These are phyloP conservation scores for Agriotes lineatus DNA, from an alignment of 2,888 invertebrate species.

Conservation along the genomic window DNA sequence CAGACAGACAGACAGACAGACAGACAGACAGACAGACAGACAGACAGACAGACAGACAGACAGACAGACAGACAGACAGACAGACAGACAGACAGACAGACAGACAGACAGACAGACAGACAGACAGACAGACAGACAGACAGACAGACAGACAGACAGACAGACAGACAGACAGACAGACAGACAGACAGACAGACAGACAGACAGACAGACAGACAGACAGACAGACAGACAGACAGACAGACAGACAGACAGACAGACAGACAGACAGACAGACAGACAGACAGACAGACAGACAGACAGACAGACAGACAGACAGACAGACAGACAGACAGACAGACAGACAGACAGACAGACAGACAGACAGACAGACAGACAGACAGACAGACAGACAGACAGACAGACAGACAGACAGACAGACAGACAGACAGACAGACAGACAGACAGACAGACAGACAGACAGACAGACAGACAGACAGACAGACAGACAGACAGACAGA, in stretches of 20 bases:
- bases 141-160: slow-evolving; percentile 7
- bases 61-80: slow-evolving; percentile 7
- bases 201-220: slow-evolving; percentile 7
- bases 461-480: slow-evolving; percentile 7
- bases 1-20: slow-evolving; percentile 7
- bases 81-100: slow-evolving; percentile 7
- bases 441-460: slow-evolving; percentile 5
- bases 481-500: slow-evolving; percentile 7
- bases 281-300: slow-evolving; percentile 7
- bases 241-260: slow-evolving; percentile 7
- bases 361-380: slow-evolving; percentile 7
- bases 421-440: slow-evolving; percentile 7
- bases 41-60: slow-evolving; percentile 7
- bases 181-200: slow-evolving; percentile 7
- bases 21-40: slow-evolving; percentile 7
- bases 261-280: slow-evolving; percentile 7
- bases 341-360: slow-evolving; percentile 7
- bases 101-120: slow-evolving; percentile 7
- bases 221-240: slow-evolving; percentile 7
- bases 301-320: slow-evolving; percentile 7
- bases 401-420: slow-evolving; percentile 7
- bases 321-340: slow-evolving; percentile 7
- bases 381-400: slow-evolving; percentile 7
- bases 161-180: slow-evolving; percentile 5
- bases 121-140: slow-evolving; percentile 7